Evolutionary conservation across 2,797 vertebrate genomes (phyloP), one percentile per base, ranked within the genome.

Genomic region (Chaenodraco wilsoni): DNA sequence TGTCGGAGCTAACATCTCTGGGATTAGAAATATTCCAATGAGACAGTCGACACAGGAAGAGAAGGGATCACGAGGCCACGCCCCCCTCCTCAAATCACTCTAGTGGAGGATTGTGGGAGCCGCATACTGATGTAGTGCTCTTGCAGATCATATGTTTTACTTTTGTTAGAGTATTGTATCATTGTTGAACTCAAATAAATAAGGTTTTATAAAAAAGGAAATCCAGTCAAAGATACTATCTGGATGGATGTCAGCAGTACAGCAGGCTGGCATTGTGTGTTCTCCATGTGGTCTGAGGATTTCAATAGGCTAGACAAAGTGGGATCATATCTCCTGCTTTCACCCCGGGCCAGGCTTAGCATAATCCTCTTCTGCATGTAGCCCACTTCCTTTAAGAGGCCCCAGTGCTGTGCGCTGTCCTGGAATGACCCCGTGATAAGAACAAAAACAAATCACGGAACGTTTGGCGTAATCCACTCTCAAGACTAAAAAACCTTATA

Each of bases 41-140:
- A 72, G 69, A 62, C 65, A 21, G 70, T 46, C 52, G 4, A 64
- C 31, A 40, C 14, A 58, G 46, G 44, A 72, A 57, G 33, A 37
- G 8, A 37, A 37, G 5, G 33, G 33, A 37, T 76, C 44, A 56
- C 64, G 74, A 84, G 83, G 74, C 84, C 82, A 82, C 83, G 66
- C 83, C 74, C 44, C 37, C 57, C 63, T 62, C 71, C 61, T 82
- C 57, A 90, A 93, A 87, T 92, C 86, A 85, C 84, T 91, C 81
- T 84, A 49, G 60, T 45, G 56, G 74, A 61, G 65, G 55, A 21
- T 46, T 43, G 21, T 48, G 71, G 67, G 72, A 16, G 23, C 72
- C 44, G 86, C 65, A 92, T 86, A 81, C 88, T 82, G 77, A 93
- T 90, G 9, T 9, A 37, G 33, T 37, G 33, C 33, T 37, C 33